A percentile compares a stretch with the other conserved stretches of the same genome.
These are phyloP conservation scores for Pseudococcus jackbeardsleyi DNA, from an alignment of 2,888 invertebrate species.

Conservation along the genomic window DNA sequence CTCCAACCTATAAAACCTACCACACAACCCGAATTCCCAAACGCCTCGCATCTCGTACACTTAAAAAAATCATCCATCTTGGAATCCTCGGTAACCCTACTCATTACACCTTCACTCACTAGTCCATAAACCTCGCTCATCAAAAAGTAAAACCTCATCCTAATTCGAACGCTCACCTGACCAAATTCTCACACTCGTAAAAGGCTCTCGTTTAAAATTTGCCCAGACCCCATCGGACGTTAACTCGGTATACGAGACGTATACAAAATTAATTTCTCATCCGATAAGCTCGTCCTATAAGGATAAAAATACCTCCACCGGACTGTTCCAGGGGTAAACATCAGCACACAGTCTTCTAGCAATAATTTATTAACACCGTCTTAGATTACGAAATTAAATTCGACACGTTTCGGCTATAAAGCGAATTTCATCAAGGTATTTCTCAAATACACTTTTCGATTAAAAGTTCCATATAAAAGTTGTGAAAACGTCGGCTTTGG, in stretches of 20 bases:
- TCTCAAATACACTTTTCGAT: slow-evolving; percentile 55
- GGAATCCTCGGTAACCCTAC: background rate
- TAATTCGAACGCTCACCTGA: background rate
- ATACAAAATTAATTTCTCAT: slow-evolving; percentile 47
- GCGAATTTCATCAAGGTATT: slow-evolving; percentile 59
- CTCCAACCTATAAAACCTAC: too few species aligned
- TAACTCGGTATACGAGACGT: background rate
- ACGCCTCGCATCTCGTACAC: background rate
- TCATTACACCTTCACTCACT: background rate
- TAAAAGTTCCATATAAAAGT: slow-evolving; percentile 58
- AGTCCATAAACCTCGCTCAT: background rate
- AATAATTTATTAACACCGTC: slow-evolving; percentile 49
- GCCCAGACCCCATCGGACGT: background rate
- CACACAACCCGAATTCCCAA: background rate
- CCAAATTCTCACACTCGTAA: slow-evolving; percentile 33
- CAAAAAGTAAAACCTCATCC: slow-evolving; percentile 30
- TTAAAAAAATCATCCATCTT: background rate
- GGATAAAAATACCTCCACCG: background rate
- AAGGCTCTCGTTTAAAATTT: background rate
- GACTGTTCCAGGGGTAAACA: background rate
- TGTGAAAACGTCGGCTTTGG: background rate
- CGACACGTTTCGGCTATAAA: slow-evolving; percentile 62
- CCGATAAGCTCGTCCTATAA: slow-evolving; percentile 14
- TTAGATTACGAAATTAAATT: slow-evolving; percentile 39
- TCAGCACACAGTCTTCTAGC: background rate